A percentile compares a stretch with the other conserved stretches of the same genome.
Conservation (phyloP, 1,140 invertebrate genomes). For the Pseudomyrmex pallidus region DNA sequence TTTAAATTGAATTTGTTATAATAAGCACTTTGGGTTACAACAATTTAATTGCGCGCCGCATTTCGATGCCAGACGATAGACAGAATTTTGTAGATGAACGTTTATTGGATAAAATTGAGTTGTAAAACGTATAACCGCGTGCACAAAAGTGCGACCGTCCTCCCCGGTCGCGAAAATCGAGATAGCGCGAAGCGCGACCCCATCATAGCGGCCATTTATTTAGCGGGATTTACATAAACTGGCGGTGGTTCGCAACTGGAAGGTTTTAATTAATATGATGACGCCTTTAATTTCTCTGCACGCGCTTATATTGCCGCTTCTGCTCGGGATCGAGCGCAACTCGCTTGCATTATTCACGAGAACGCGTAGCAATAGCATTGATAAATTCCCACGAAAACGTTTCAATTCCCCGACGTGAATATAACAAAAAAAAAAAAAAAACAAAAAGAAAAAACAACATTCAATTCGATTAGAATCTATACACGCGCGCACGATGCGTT, state of each 20-base stretch:
- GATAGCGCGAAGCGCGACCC: slow-evolving; percentile 58
- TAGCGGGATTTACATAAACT: slow-evolving; percentile 69
- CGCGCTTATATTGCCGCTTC: slow-evolving; percentile 21
- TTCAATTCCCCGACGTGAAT: slow-evolving; percentile 5
- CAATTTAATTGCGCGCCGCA: slow-evolving; percentile 50
- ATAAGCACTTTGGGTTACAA: slow-evolving; percentile 34
- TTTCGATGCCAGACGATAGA: slow-evolving; percentile 47
- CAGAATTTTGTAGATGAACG: slow-evolving; percentile 33
- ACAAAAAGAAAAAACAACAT: too few relatives aligned
- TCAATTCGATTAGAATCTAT: too few relatives aligned
- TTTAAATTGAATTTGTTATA: slow-evolving; percentile 51
- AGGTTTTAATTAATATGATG: slow-evolving; percentile 72
- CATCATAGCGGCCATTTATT: slow-evolving; percentile 67
- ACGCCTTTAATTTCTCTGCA: slow-evolving; percentile 67
- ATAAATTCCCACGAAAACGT: slow-evolving; percentile 25
- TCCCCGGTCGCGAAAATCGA: slow-evolving; percentile 54
- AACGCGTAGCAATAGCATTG: slow-evolving; percentile 3
- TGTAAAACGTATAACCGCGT: slow-evolving; percentile 46
- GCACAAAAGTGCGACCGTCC: slow-evolving; percentile 62
- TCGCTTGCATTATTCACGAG: slow-evolving; percentile 50
- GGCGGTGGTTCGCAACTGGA: slow-evolving; percentile 56
- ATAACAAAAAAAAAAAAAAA: not conserved
- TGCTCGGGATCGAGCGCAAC: slow-evolving; percentile 47
- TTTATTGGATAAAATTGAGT: slow-evolving; percentile 53
- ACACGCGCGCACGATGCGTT: too few relatives aligned